These are phyloP conservation scores for Troilus luridus DNA, from an alignment of 2,888 invertebrate genomes.

Conservation along the genomic window DNA sequence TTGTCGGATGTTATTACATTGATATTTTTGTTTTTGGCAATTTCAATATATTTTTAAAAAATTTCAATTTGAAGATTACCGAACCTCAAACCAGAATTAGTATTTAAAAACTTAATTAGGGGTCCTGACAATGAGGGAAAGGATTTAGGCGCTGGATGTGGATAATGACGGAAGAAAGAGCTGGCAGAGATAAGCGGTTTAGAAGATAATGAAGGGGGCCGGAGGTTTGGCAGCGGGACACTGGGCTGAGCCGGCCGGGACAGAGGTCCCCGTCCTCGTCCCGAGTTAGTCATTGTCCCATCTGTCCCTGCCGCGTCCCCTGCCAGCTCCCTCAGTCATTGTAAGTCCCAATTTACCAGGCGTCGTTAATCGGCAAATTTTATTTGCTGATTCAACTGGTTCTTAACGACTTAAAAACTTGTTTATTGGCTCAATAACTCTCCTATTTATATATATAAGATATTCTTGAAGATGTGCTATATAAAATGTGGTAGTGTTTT, in stretches of 20 bases:
- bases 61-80: neutral
- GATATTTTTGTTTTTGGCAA: too few species aligned
- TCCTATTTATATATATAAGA: too few species aligned
- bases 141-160: constrained; percentile 6
- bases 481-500: too few species aligned
- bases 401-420: neutral
- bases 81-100: neutral
- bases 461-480: too few species aligned
- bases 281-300: constrained; percentile 5
- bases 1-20: too few species aligned
- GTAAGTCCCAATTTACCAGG: neutral
- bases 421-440: too few species aligned
- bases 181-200: constrained; percentile 17
- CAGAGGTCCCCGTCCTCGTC: neutral
- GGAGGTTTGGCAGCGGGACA: constrained; percentile 7
- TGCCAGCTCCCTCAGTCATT: neutral
- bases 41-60: neutral
- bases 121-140: neutral
- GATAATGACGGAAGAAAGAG: constrained; percentile 23
- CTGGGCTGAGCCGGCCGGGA: neutral
- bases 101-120: neutral
- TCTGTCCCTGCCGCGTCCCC: neutral
- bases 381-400: neutral
- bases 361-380: neutral
- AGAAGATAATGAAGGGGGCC: neutral